Evolutionary conservation across 2,113 vertebrate genomes (phyloP), one percentile per base, ranked within the genome.

Genomic region (Echinops telfairi): DNA sequence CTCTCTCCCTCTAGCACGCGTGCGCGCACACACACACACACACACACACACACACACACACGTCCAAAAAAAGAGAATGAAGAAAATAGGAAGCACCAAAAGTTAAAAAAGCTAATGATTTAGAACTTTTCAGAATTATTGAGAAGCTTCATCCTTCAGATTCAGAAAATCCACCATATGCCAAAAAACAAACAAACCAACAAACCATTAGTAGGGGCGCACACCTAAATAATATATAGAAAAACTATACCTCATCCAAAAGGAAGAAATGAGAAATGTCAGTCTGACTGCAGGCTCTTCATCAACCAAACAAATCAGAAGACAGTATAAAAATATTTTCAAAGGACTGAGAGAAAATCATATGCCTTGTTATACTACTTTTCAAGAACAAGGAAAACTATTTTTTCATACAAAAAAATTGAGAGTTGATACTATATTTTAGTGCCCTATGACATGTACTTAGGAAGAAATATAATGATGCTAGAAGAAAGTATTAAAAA

Each of bases 321-420:
- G 8, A 38, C 43, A 88, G 3, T n/a, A 31, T 23, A 90, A 4
- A 38, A 25, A 3, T n/a, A 53, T 20, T 9, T 23, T 85, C 22
- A 36, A 38, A 88, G 31, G 29, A 15, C 22, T 8, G 43, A 88
- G 11, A 77, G 31, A 81, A 27, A 33, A 22, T 19, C 23, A 78
- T 4, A 62, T 40, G 25, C 8, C 11, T n/a, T 60, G 15, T 57
- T 23, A 68, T 85, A 36, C 22, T 76, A 16, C 22, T 85, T 89
- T 29, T 88, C 76, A 94, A 58, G 71, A 92, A 64, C 64, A 85
- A 57, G 47, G 29, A 53, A 20, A 43, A 70, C 22, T 33, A 15
- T 7, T n/a, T 22, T 88, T 87, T 75, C 31, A 57, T 58, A 60
- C 9, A 87, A 71, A 64, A 94, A 75, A 88, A 83, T 83, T n/a